These are phyloP conservation scores for Phodopus roborovskii DNA, from an alignment of 2,113 vertebrate genomes.

Conservation along the genomic window DNA sequence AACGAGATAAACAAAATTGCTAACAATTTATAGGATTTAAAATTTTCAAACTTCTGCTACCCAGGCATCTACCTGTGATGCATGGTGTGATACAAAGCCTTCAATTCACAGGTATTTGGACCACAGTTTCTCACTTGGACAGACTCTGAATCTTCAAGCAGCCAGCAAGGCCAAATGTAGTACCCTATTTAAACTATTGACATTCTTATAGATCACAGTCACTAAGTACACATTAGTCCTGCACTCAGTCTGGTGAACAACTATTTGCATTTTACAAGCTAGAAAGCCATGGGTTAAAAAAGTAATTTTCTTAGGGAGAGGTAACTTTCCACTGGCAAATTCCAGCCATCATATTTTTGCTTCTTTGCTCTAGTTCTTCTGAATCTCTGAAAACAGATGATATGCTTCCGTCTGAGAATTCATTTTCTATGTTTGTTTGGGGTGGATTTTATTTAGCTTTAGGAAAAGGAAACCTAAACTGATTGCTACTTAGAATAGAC, in stretches of 20 bases:
- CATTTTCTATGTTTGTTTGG: not conserved
- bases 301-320: not conserved
- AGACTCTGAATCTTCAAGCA: constrained; percentile 31
- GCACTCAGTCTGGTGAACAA: not conserved
- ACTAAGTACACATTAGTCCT: not conserved
- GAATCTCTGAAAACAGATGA: not conserved
- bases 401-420: not conserved
- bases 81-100: constrained; percentile 12
- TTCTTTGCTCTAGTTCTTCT: not conserved
- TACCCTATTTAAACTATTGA: not conserved
- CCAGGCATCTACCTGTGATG: constrained; percentile 53
- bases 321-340: not conserved
- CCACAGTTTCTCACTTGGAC: not conserved
- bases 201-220: not conserved
- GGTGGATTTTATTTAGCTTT: not conserved
- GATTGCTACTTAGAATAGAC: not conserved
- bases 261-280: not conserved
- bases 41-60: constrained; percentile 16
- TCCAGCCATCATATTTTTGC: not conserved
- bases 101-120: not conserved
- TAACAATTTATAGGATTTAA: constrained; percentile 64
- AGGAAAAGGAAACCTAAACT: not conserved
- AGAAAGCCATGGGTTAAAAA: not conserved
- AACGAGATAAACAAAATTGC: constrained; percentile 58
- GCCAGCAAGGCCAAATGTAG: not conserved